Percentiles rank a stretch among this genome's conserved stretches.
Conservation (phyloP, 2,113 vertebrate species). For the Helogale parvula region DNA sequence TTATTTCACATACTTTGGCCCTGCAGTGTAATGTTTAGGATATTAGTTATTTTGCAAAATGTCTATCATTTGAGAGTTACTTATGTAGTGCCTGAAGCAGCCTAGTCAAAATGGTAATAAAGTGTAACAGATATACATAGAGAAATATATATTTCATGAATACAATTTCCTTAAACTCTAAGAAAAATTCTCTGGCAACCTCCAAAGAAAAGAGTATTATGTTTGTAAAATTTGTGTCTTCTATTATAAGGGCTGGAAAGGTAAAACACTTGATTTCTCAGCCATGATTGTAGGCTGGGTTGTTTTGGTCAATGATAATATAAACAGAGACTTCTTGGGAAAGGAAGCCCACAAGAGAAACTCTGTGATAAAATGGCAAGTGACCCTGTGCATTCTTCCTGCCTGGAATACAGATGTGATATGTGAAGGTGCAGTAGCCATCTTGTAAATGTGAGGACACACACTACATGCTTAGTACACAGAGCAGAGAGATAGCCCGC, state of each 20-base stretch:
- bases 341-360: neutral
- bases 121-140: neutral
- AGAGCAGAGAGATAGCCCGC: neutral
- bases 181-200: neutral
- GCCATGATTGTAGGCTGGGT: neutral
- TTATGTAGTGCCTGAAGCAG: constrained; percentile 3
- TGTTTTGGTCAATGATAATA: neutral
- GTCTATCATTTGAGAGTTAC: constrained; percentile 19
- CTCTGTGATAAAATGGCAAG: neutral
- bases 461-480: neutral
- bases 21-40: constrained; percentile 13
- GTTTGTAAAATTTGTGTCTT: constrained; percentile 31
- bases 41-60: constrained; percentile 30
- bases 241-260: neutral
- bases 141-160: neutral
- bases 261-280: neutral
- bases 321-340: neutral
- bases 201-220: neutral
- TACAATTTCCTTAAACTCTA: neutral
- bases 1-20: neutral
- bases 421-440: too few relatives aligned
- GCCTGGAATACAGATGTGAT: neutral
- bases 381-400: neutral
- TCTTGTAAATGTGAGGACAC: neutral
- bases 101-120: neutral